These are phyloP conservation scores for Glossosoma conforme DNA, from an alignment of 1,140 invertebrate species.

Conservation along the genomic window DNA sequence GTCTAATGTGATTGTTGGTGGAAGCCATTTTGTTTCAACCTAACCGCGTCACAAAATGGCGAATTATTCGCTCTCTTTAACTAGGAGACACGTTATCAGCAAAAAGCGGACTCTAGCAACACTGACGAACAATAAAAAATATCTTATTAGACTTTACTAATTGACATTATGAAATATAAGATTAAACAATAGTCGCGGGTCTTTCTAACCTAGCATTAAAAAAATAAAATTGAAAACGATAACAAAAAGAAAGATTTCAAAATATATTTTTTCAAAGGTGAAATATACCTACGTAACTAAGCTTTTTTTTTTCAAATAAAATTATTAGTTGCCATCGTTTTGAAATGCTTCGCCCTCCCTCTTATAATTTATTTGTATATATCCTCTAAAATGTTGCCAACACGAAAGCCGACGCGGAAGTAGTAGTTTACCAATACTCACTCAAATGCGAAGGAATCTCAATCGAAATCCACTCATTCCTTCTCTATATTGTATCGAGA, in stretches of 20 bases:
- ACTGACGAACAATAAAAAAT: slow-evolving; percentile 8
- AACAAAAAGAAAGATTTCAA: not conserved
- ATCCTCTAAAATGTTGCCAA: not conserved
- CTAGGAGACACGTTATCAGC: no score
- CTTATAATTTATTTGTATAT: slow-evolving; percentile 1
- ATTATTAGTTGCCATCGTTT: slow-evolving; percentile 8
- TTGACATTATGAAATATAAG: slow-evolving; percentile 13
- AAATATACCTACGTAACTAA: not conserved
- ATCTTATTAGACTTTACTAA: slow-evolving; percentile 3
- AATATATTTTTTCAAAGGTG: not conserved
- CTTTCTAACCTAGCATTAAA: slow-evolving; percentile 11
- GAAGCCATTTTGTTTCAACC: no score
- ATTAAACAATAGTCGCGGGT: slow-evolving; percentile 5
- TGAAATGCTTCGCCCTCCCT: not conserved
- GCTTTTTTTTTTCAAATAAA: slow-evolving; percentile 1
- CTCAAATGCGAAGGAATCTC: no score
- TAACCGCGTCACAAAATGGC: no score
- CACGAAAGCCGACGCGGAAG: not conserved
- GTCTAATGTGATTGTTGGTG: no score
- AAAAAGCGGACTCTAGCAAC: slow-evolving; percentile 6
- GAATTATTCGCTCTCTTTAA: no score
- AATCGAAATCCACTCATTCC: no score
- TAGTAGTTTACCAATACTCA: not conserved
- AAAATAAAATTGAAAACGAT: slow-evolving; percentile 22
- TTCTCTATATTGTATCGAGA: no score